Evolutionary conservation across 1,140 invertebrate genomes (phyloP).

Genomic region (Metopolophium dirhodum): DNA sequence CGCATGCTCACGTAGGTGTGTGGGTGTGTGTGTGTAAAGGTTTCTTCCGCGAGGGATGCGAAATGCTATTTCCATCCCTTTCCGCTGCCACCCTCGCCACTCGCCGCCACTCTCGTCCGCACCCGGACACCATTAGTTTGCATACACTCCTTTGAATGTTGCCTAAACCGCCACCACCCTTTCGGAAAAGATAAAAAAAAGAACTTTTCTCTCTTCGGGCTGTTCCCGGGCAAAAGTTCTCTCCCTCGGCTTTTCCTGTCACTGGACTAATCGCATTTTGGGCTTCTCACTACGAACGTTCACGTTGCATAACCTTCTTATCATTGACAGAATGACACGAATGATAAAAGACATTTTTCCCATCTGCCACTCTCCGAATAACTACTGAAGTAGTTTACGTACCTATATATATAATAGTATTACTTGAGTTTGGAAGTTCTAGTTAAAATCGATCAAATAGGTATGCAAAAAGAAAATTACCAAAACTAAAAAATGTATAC

Average conservation of each 20-base stretch:
- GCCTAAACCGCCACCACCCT: background rate
- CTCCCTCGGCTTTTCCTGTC: slow-evolving; percentile 14
- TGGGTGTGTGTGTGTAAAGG: background rate
- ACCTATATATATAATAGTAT: background rate
- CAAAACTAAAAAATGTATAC: background rate
- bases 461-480: background rate
- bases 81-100: background rate
- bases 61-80: slow-evolving; percentile 49
- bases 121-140: slow-evolving; percentile 33
- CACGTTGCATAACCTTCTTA: background rate
- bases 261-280: slow-evolving; percentile 42
- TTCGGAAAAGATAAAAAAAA: slow-evolving; percentile 9
- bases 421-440: background rate
- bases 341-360: slow-evolving; percentile 35
- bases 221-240: slow-evolving; percentile 19
- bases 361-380: background rate
- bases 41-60: slow-evolving; percentile 37
- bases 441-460: background rate
- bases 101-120: background rate
- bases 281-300: background rate
- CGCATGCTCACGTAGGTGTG: background rate
- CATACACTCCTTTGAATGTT: slow-evolving; percentile 20
- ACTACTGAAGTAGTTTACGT: background rate
- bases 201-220: background rate
- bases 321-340: slow-evolving; percentile 1